Percentiles rank a stretch among this genome's conserved stretches.
phyloP scores from a whole-genome alignment of 2,797 vertebrate species.

The Mormyrops attenuatus region DNA sequence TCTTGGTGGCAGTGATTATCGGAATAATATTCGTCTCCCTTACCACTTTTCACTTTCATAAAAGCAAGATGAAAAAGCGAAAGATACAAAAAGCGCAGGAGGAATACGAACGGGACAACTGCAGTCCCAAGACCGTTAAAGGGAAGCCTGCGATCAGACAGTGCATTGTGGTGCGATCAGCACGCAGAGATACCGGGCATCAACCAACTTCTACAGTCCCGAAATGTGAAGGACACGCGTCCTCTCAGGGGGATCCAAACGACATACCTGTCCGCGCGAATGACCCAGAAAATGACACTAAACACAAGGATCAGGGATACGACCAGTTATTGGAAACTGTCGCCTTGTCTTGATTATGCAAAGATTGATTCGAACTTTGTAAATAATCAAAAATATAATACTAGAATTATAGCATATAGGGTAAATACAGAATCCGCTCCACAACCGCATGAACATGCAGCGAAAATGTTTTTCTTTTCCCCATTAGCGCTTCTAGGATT shows the following conservation, averaged over 20 bases:
- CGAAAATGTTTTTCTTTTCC: not conserved
- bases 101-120: conserved; percentile 92
- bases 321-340: conserved; percentile 63
- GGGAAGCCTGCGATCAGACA: conserved; percentile 47
- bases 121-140: conserved; percentile 52
- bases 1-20: conserved; percentile 82
- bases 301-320: conserved; percentile 49
- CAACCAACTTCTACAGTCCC: conserved; percentile 37
- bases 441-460: conserved; percentile 37
- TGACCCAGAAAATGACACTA: conserved; percentile 43
- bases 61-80: conserved; percentile 87
- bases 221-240: conserved; percentile 27
- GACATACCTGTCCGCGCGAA: conserved; percentile 35
- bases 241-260: conserved; percentile 30
- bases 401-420: conserved; percentile 44
- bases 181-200: not conserved
- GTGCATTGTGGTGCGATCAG: conserved; percentile 57
- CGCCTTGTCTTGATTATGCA: conserved; percentile 70
- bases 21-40: conserved; percentile 86
- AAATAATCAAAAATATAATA: conserved; percentile 23
- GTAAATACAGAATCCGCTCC: conserved; percentile 46
- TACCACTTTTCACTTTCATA: conserved; percentile 91
- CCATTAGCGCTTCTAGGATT: conserved; percentile 26
- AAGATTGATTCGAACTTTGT: conserved; percentile 14
- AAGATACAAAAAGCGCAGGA: conserved; percentile 93